Evolutionary conservation across 2,113 vertebrate genomes (phyloP), one percentile per base, ranked within the genome.

Genomic region (Nannospalax galili): DNA sequence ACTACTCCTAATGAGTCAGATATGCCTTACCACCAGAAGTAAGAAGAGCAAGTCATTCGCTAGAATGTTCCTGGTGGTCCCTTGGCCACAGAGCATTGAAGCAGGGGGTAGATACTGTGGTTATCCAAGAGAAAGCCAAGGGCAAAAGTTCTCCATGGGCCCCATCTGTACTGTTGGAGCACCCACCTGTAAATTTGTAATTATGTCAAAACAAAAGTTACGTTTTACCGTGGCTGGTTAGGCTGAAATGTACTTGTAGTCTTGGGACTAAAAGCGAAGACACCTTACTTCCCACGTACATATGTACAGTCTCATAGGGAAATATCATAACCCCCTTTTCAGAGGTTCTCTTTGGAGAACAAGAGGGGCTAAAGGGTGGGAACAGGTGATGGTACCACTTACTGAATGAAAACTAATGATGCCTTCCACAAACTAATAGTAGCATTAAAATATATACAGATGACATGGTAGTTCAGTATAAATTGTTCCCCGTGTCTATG

Each of bases 351-450:
- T 88, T 88, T 37, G 30, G 42, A 93, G 45, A 86, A 75, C 1
- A 9, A 19, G n/a, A 78, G 5, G 35, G 32, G 11, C 35, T 93
- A 7, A 7, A 3, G 22, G 64, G 65, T 75, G 35, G 70, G 73
- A 77, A 30, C 32, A 10, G 45, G 32, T 15, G 42, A 89, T 9
- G 3, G 22, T 40, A n/a, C 22, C 58, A 42, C 64, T 73, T 73
- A 40, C 45, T 40, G 69, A 96, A n/a, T n/a, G 75, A 90, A 74
- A 87, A 67, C n/a, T 62, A 85, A 95, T 70, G 67, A 81, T n/a
- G 48, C 84, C 19, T 78, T 88, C 85, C 69, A 42, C 73, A 88
- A 90, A 60, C 40, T 4, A 70, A 79, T 2, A 60, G 67, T 20
- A 77, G 73, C 70, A 86, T 73, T 79, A 86, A 87, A 86, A 73